Conservation (phyloP, 1,140 invertebrate genomes). For the Solen grandis region DNA sequence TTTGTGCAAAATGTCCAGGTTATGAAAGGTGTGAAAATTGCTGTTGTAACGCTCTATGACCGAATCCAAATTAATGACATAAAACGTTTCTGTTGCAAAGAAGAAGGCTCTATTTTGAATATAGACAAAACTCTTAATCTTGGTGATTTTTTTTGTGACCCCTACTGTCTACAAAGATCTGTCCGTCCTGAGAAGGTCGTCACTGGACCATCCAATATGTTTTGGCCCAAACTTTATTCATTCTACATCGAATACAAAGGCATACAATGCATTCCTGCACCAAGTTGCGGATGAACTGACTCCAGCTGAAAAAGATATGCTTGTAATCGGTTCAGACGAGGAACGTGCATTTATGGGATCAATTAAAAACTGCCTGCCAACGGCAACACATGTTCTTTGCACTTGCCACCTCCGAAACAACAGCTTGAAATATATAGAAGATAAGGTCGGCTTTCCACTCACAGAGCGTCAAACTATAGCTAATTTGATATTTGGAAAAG, state of each 20-base stretch:
- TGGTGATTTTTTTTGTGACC: constrained; percentile 12
- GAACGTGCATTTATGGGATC: not conserved
- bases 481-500: not conserved
- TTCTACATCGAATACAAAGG: not conserved
- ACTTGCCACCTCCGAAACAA: constrained; percentile 15
- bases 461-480: not conserved
- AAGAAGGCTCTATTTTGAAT: not conserved
- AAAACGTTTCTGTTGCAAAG: constrained; percentile 12
- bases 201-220: constrained; percentile 25
- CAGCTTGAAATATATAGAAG: constrained; percentile 24
- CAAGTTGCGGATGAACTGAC: not conserved
- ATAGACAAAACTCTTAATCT: constrained; percentile 16
- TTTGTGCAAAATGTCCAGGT: not conserved
- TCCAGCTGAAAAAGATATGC: not conserved
- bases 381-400: constrained; percentile 22
- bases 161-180: constrained; percentile 10
- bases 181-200: not conserved
- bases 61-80: not conserved
- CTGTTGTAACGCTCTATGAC: not conserved
- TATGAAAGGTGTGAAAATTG: not conserved
- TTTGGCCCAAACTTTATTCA: constrained; percentile 18
- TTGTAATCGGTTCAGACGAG: constrained; percentile 6
- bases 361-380: not conserved
- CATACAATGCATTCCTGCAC: not conserved
- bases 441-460: constrained; percentile 5